These are phyloP conservation scores for Drosophila ironensis DNA, from an alignment of 1,140 invertebrate species.

Conservation along the genomic window DNA sequence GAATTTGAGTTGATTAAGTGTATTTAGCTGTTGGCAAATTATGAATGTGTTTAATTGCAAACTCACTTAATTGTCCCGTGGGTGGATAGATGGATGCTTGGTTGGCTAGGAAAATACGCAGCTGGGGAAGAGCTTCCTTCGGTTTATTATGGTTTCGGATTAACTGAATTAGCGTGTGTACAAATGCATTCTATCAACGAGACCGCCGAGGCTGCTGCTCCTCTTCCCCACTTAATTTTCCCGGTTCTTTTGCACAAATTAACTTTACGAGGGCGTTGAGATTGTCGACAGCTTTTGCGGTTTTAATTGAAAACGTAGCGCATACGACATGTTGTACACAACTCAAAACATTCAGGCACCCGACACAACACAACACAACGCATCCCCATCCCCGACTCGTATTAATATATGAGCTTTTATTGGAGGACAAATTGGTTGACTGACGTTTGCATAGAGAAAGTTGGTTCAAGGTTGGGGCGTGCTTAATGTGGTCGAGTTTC, in stretches of 20 bases:
- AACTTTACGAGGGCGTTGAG: conserved; percentile 38
- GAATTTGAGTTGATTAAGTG: conserved; percentile 76
- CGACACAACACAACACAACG: conserved; percentile 1
- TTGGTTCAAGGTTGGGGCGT: conserved; percentile 42
- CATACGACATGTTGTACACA: conserved; percentile 63
- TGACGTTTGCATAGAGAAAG: conserved; percentile 37
- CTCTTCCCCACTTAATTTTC: not conserved
- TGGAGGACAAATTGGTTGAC: conserved; percentile 54
- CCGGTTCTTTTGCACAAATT: not conserved
- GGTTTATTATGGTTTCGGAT: conserved; percentile 71
- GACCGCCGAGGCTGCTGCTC: not conserved
- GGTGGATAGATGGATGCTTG: not conserved
- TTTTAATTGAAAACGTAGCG: conserved; percentile 74
- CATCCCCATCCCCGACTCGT: not conserved
- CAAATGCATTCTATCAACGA: conserved; percentile 29
- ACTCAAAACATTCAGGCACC: too few relatives aligned
- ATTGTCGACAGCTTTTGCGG: conserved; percentile 54
- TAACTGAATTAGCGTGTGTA: conserved; percentile 65
- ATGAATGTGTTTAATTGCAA: conserved; percentile 75
- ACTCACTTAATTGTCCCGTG: conserved; percentile 66
- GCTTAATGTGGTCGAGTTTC: conserved; percentile 49
- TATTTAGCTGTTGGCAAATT: conserved; percentile 73
- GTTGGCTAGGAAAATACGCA: not conserved
- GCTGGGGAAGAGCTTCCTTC: conserved; percentile 2
- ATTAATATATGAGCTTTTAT: conserved; percentile 22